phyloP scores from a whole-genome alignment of 2,888 invertebrate species.

The Frankliniella fusca region DNA sequence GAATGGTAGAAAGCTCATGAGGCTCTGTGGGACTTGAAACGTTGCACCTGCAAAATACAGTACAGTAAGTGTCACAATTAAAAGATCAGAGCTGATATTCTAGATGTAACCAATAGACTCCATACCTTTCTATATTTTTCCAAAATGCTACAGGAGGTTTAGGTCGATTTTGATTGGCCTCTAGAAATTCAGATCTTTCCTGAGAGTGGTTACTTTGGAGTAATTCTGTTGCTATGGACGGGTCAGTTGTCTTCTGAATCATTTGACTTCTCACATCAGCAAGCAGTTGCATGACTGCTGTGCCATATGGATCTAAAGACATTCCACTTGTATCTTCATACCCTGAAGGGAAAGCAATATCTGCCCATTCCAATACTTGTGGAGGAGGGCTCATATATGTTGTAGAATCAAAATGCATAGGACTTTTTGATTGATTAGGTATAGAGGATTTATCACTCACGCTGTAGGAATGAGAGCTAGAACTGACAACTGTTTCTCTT shows the following conservation, averaged over 20 bases:
- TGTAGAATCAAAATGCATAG: neutral
- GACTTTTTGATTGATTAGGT: neutral
- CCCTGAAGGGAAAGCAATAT: neutral
- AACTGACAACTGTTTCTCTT: neutral
- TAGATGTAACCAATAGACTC: neutral
- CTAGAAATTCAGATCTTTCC: neutral
- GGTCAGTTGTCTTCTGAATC: neutral
- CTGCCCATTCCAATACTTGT: slow-evolving; percentile 4
- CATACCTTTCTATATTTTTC: slow-evolving; percentile 1
- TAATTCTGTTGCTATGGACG: neutral
- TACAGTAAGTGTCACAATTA: neutral
- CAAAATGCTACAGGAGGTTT: slow-evolving; percentile 6
- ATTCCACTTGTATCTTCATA: neutral
- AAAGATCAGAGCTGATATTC: neutral
- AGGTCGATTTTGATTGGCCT: neutral
- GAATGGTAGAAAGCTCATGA: slow-evolving; percentile 19
- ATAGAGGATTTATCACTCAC: neutral
- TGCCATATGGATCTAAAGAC: neutral
- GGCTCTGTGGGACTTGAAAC: neutral
- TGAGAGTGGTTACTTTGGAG: neutral
- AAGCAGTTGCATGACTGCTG: neutral
- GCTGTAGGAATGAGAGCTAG: too few relatives aligned
- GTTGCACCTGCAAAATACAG: neutral
- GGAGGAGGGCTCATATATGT: slow-evolving; percentile 12
- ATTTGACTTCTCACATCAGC: slow-evolving; percentile 2